A percentile compares a stretch with the other conserved stretches of the same genome.
Evolutionary conservation across 2,113 vertebrate genomes (phyloP).

Genomic region (Gila orcuttii): DNA sequence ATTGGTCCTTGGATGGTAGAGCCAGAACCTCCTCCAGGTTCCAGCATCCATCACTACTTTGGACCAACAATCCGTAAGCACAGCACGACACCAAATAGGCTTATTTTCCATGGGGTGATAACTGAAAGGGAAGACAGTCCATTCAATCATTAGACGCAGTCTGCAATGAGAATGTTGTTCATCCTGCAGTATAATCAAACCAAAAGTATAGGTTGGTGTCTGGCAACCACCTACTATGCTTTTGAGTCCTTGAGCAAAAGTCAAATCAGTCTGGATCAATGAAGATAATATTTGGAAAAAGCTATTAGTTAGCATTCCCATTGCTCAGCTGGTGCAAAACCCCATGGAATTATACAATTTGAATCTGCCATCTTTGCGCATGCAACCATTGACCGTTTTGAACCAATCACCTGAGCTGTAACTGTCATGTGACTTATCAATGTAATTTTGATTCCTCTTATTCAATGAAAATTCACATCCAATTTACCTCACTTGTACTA

Average conservation of each 20-base stretch:
- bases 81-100: conserved; percentile 44
- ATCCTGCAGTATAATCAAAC: conserved; percentile 47
- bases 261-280: neutral
- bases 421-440: neutral
- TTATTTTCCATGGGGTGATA: conserved; percentile 60
- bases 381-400: neutral
- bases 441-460: neutral
- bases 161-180: neutral
- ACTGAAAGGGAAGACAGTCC: conserved; percentile 53
- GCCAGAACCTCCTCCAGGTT: conserved; percentile 48
- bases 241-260: neutral
- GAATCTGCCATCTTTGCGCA: neutral
- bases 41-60: conserved; percentile 58
- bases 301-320: neutral
- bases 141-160: conserved; percentile 57
- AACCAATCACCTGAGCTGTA: neutral
- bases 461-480: neutral
- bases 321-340: neutral
- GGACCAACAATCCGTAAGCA: conserved; percentile 52
- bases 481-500: neutral
- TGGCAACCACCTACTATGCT: neutral
- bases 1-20: conserved; percentile 39
- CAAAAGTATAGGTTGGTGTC: neutral
- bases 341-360: neutral
- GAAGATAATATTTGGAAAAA: neutral